Evolutionary conservation across 2,797 vertebrate species (phyloP).

Genomic region (Rhinichthys osculus): DNA sequence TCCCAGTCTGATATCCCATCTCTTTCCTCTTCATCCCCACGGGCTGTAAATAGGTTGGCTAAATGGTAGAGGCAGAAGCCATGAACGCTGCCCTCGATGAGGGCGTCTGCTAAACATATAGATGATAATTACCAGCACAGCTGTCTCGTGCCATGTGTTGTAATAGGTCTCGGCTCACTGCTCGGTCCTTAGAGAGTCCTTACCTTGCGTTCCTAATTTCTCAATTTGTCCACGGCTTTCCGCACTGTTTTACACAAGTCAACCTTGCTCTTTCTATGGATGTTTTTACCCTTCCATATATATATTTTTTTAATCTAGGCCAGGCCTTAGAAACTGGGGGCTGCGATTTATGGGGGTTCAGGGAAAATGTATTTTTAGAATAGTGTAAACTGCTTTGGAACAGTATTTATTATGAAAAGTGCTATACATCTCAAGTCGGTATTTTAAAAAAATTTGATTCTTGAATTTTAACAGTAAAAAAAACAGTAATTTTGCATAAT

Average conservation of each 20-base stretch:
- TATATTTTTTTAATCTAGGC: constrained; percentile 68
- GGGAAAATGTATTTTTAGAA: not conserved
- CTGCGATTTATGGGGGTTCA: not conserved
- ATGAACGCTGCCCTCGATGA: constrained; percentile 71
- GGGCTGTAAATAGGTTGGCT: constrained; percentile 71
- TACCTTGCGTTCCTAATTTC: constrained; percentile 77
- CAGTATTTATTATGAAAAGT: not conserved
- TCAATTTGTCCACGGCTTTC: constrained; percentile 79
- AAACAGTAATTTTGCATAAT: not conserved
- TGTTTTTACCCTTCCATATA: constrained; percentile 62
- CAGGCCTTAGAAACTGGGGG: constrained; percentile 1
- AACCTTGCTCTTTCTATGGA: constrained; percentile 71
- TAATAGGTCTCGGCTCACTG: constrained; percentile 78
- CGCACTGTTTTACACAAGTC: constrained; percentile 71
- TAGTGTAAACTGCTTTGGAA: not conserved
- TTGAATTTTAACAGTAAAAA: not conserved
- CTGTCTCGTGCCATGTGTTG: constrained; percentile 78
- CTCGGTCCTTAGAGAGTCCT: constrained; percentile 76
- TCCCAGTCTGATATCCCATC: not conserved
- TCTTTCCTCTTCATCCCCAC: not conserved
- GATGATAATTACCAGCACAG: constrained; percentile 81
- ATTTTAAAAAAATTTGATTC: not conserved
- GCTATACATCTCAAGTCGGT: no score
- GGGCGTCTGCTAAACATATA: constrained; percentile 76
- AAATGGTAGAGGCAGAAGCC: constrained; percentile 72